phyloP scores from a whole-genome alignment of 2,113 vertebrate genomes.

The Arvicanthis niloticus region DNA sequence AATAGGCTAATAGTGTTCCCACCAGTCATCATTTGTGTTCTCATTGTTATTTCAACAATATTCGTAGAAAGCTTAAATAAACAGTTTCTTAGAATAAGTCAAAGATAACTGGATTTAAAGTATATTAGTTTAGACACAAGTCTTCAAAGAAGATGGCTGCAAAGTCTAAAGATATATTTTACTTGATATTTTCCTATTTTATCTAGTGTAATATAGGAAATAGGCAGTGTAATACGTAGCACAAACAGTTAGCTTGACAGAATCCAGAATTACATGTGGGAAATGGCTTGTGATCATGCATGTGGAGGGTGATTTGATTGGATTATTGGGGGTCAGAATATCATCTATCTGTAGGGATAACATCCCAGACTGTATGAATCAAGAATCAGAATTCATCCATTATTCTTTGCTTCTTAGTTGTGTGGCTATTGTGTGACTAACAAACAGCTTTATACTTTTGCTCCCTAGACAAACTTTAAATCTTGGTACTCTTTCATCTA shows the following conservation, averaged over 20 bases:
- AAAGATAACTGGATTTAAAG: neutral
- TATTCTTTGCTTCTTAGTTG: neutral
- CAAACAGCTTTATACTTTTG: neutral
- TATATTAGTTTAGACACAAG: neutral
- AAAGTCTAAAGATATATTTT: neutral
- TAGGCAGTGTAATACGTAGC: neutral
- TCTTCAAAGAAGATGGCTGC: too few relatives aligned
- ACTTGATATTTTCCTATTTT: neutral
- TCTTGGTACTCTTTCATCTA: neutral
- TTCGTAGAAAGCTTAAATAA: neutral
- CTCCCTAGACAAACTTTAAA: neutral
- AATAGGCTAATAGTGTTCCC: neutral
- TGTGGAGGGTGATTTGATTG: neutral
- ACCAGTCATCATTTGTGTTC: neutral
- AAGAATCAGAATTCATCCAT: neutral
- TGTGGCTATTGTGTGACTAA: neutral
- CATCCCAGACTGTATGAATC: neutral
- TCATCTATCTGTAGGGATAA: neutral
- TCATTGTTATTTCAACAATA: neutral
- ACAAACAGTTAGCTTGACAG: neutral
- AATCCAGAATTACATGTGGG: too few relatives aligned
- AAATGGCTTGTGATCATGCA: neutral
- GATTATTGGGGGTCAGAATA: neutral
- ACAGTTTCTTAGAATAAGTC: neutral
- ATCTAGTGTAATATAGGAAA: too few relatives aligned